Percentiles rank a stretch among this genome's conserved stretches.
Conservation (phyloP, 2,113 vertebrate species). For the Hippocampus mohnikei region DNA sequence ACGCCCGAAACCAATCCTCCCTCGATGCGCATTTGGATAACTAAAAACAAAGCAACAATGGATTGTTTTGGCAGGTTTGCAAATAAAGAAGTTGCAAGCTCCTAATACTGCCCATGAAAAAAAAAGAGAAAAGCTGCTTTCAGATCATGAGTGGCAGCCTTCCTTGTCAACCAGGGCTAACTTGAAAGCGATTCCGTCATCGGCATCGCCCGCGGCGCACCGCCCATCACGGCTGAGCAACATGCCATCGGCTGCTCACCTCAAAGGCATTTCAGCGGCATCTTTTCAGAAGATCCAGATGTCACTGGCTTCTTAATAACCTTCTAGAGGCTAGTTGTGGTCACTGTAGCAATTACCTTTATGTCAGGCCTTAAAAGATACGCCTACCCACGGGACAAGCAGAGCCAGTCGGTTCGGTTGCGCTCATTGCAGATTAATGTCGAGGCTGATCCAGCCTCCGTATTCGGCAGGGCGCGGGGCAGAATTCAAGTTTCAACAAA, state of each 20-base stretch:
- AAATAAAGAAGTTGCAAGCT: constrained; percentile 12
- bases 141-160: constrained; percentile 13
- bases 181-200: constrained; percentile 34
- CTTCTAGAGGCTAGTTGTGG: constrained; percentile 74
- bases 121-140: constrained; percentile 17
- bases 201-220: constrained; percentile 44
- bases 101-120: background rate
- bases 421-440: constrained; percentile 67
- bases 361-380: constrained; percentile 76
- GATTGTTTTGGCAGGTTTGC: constrained; percentile 15
- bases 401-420: constrained; percentile 61
- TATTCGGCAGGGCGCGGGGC: constrained; percentile 38
- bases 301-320: constrained; percentile 74
- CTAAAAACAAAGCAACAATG: background rate
- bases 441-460: constrained; percentile 46
- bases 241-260: constrained; percentile 33
- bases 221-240: constrained; percentile 43
- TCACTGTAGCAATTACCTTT: constrained; percentile 77
- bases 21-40: constrained; percentile 35
- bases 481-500: constrained; percentile 23
- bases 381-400: constrained; percentile 69
- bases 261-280: constrained; percentile 60
- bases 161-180: constrained; percentile 13
- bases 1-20: constrained; percentile 59
- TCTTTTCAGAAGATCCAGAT: constrained; percentile 67